Percentiles rank a stretch among this genome's conserved stretches.
These are phyloP conservation scores for Eurystomus gularis DNA, from an alignment of 2,113 vertebrate genomes.

Conservation along the genomic window DNA sequence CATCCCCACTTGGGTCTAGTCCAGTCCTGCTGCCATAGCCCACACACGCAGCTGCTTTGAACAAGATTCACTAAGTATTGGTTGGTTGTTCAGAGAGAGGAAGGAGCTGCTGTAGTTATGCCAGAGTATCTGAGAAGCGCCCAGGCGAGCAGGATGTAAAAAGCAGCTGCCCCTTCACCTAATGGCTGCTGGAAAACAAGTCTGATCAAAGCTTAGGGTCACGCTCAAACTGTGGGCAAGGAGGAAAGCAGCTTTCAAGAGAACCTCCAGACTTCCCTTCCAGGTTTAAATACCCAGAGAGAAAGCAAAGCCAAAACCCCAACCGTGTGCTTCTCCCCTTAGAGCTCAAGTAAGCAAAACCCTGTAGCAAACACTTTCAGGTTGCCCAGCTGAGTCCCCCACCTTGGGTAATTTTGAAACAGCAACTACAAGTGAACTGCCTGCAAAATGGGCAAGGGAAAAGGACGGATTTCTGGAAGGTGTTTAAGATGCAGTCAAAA, in stretches of 20 bases:
- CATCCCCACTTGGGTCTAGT: background rate
- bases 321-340: background rate
- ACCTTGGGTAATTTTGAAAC: background rate
- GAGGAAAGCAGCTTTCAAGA: background rate
- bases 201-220: background rate
- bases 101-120: background rate
- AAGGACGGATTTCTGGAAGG: background rate
- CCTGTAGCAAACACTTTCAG: background rate
- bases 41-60: background rate
- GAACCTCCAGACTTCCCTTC: background rate
- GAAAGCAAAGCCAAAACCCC: background rate
- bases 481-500: background rate
- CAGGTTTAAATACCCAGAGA: background rate
- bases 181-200: background rate
- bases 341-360: background rate
- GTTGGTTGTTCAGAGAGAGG: background rate
- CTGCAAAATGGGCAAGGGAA: background rate
- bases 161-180: background rate
- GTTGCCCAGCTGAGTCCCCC: background rate
- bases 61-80: background rate
- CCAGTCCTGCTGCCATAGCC: background rate
- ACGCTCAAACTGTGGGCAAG: background rate
- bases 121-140: background rate
- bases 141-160: background rate
- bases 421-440: background rate